phyloP scores from a whole-genome alignment of 1,140 invertebrate genomes.

The Hydropsyche tenuis region DNA sequence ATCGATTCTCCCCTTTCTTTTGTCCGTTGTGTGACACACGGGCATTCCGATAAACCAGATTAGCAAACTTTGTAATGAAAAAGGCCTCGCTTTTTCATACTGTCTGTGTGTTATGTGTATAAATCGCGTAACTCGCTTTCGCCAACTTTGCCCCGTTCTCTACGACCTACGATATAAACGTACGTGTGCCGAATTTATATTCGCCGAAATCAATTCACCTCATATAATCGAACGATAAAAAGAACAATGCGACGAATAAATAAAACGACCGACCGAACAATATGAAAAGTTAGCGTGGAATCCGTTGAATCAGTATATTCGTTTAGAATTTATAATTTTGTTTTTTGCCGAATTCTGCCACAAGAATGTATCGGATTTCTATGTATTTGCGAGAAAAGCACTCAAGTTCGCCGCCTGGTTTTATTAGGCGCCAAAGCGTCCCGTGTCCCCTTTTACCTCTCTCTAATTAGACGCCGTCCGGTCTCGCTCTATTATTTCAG shows the following conservation, averaged over 20 bases:
- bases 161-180: background rate
- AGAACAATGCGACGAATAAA: constrained; percentile 1
- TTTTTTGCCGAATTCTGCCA: no score
- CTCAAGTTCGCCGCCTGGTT: background rate
- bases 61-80: constrained; percentile 41
- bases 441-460: constrained; percentile 12
- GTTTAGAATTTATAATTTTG: no score
- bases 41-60: constrained; percentile 39
- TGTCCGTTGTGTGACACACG: constrained; percentile 28
- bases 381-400: background rate
- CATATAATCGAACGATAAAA: constrained; percentile 21
- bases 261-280: no score
- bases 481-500: constrained; percentile 14
- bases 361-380: no score
- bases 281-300: no score
- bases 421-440: constrained; percentile 14
- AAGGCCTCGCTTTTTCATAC: constrained; percentile 6
- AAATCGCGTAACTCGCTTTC: no score
- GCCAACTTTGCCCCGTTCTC: background rate
- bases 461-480: constrained; percentile 18
- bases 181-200: constrained; percentile 16
- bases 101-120: no score
- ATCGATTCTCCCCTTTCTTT: constrained; percentile 17
- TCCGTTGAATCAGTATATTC: no score
- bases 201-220: constrained; percentile 22